Evolutionary conservation across 1,140 invertebrate species (phyloP).

Genomic region (Drosophila quadrilineata): DNA sequence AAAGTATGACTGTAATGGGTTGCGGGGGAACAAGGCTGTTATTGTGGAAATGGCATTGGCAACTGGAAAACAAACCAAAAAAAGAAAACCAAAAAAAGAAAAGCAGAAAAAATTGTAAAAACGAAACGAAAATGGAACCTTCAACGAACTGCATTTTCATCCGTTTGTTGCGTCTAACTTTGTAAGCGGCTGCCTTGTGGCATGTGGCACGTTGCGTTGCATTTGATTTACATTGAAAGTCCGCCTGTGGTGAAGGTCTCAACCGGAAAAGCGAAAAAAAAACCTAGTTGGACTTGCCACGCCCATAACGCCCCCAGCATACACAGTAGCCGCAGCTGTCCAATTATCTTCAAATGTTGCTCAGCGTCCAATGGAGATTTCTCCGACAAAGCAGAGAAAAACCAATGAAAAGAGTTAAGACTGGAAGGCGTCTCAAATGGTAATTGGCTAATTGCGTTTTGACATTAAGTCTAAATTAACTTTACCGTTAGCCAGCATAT

Average conservation of each 20-base stretch:
- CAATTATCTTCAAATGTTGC: constrained; percentile 9
- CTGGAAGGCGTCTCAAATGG: neutral
- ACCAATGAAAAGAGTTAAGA: neutral
- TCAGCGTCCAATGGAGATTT: neutral
- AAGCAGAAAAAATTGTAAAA: constrained; percentile 21
- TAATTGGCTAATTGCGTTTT: neutral
- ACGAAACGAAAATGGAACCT: no score
- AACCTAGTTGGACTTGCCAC: no score
- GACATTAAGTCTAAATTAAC: no score
- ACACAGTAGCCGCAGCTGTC: constrained; percentile 14
- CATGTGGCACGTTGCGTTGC: constrained; percentile 6
- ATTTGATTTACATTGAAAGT: constrained; percentile 40
- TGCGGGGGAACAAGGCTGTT: no score
- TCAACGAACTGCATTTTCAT: constrained; percentile 50
- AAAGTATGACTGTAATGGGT: no score
- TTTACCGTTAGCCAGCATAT: neutral
- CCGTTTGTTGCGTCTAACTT: constrained; percentile 22
- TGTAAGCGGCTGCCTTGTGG: constrained; percentile 28
- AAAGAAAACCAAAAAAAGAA: no score
- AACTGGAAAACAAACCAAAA: no score
- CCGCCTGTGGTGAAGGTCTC: constrained; percentile 5
- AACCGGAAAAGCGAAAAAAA: constrained; percentile 6
- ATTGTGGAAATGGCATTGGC: no score
- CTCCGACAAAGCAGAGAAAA: neutral
- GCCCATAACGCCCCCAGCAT: neutral